Conservation (phyloP, 2,797 vertebrate species). For the Serranus cabrilla region DNA sequence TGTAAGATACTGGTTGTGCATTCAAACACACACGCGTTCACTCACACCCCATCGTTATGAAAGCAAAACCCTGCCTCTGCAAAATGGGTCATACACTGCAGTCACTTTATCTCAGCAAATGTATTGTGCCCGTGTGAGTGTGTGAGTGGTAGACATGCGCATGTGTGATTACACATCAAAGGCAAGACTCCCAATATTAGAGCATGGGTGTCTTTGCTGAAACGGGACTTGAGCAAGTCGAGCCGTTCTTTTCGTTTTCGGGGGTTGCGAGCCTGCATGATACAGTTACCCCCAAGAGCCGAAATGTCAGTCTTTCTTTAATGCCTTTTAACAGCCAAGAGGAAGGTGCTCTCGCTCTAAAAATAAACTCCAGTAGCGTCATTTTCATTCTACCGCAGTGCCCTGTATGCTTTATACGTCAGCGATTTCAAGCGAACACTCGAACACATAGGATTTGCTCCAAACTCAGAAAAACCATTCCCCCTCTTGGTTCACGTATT, state of each 20-base stretch:
- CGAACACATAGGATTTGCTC: slow-evolving; percentile 50
- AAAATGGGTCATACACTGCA: slow-evolving; percentile 85
- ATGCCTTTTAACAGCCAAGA: slow-evolving; percentile 62
- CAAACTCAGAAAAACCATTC: slow-evolving; percentile 40
- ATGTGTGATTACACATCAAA: slow-evolving; percentile 81
- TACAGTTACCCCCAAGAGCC: slow-evolving; percentile 52
- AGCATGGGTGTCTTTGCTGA: slow-evolving; percentile 58
- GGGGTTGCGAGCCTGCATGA: slow-evolving; percentile 34
- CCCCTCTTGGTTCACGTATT: slow-evolving; percentile 16
- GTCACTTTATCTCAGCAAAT: slow-evolving; percentile 79
- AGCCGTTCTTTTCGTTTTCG: slow-evolving; percentile 50
- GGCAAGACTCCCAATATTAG: slow-evolving; percentile 65
- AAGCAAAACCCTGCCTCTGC: slow-evolving; percentile 80
- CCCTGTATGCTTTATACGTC: slow-evolving; percentile 35
- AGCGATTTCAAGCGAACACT: slow-evolving; percentile 54
- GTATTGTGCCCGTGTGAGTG: slow-evolving; percentile 71
- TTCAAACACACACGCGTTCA: slow-evolving; percentile 54
- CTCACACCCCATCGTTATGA: slow-evolving; percentile 74
- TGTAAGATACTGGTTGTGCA: slow-evolving; percentile 66
- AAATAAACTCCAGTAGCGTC: slow-evolving; percentile 52
- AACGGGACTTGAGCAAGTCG: slow-evolving; percentile 57
- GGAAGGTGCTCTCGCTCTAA: slow-evolving; percentile 46
- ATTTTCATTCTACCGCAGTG: slow-evolving; percentile 63
- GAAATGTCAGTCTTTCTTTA: slow-evolving; percentile 59
- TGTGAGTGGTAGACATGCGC: slow-evolving; percentile 67